Percentiles rank a stretch among this genome's conserved stretches.
Conservation (phyloP, 2,888 invertebrate species). For the Agonum fuliginosum region DNA sequence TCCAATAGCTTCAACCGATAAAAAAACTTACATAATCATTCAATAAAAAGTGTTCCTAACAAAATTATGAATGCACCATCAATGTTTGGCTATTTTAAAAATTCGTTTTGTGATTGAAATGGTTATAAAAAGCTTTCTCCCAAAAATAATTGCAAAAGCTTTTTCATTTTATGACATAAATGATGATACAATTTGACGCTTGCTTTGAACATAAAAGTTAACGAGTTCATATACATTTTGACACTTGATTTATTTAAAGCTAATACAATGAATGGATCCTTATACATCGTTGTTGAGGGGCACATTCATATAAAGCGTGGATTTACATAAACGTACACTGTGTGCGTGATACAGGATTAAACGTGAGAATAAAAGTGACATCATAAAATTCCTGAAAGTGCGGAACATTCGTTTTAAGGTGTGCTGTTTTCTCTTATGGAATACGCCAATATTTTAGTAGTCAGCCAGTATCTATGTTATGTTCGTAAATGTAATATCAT, state of each 20-base stretch:
- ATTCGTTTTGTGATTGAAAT: conserved; percentile 39
- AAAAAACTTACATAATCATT: no score
- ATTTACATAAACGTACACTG: conserved; percentile 32
- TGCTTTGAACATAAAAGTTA: conserved; percentile 34
- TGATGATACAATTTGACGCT: conserved; percentile 34
- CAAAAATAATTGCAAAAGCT: conserved; percentile 36
- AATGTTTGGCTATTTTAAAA: conserved; percentile 12
- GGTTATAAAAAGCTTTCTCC: conserved; percentile 36
- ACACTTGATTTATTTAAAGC: conserved; percentile 33
- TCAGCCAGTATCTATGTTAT: neutral
- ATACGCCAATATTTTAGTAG: neutral
- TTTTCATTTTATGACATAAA: conserved; percentile 38
- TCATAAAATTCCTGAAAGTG: conserved; percentile 12
- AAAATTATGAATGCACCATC: neutral
- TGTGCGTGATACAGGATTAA: neutral
- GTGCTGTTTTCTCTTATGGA: neutral
- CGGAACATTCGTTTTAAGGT: neutral
- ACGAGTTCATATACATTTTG: conserved; percentile 38
- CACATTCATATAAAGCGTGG: conserved; percentile 16
- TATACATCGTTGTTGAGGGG: conserved; percentile 28
- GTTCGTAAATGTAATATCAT: neutral
- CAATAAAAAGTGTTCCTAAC: neutral
- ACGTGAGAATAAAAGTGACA: conserved; percentile 19
- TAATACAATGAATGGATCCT: conserved; percentile 36
- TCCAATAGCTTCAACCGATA: no score